Percentiles rank a stretch among this genome's conserved stretches.
phyloP scores from a whole-genome alignment of 2,888 invertebrate genomes.

The Syrista parreyssii region DNA sequence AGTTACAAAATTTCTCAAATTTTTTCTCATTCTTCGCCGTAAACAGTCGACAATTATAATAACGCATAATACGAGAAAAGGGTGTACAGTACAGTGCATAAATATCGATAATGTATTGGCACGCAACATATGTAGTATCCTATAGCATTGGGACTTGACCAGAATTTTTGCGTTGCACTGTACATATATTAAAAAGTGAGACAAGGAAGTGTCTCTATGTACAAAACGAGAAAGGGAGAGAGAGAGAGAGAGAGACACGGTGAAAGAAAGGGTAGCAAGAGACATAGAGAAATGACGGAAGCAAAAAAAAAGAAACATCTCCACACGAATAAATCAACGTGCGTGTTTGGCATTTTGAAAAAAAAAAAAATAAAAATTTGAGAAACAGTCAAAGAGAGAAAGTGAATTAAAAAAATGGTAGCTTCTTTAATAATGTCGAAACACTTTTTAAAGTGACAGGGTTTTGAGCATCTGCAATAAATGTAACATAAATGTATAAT shows the following conservation, averaged over 20 bases:
- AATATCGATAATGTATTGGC: not conserved
- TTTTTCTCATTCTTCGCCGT: not conserved
- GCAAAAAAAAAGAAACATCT: not conserved
- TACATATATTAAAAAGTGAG: not conserved
- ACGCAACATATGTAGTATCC: not conserved
- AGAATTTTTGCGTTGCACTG: not conserved
- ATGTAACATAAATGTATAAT: slow-evolving; percentile 60
- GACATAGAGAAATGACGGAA: not conserved
- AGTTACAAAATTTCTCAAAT: not conserved
- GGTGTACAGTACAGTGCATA: not conserved
- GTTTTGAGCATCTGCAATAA: slow-evolving; percentile 57
- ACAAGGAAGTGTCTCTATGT: slow-evolving; percentile 10
- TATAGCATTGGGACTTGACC: not conserved
- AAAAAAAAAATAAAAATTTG: not conserved
- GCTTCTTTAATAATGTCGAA: slow-evolving; percentile 17
- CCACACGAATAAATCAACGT: not conserved
- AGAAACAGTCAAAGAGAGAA: slow-evolving; percentile 15
- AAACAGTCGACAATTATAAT: not conserved
- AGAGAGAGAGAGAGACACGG: not conserved
- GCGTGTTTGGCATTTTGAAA: not conserved
- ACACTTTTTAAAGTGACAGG: slow-evolving; percentile 47
- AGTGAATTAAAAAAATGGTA: not conserved
- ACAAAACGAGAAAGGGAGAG: slow-evolving; percentile 9
- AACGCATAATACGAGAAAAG: not conserved
- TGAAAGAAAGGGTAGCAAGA: not conserved